These are phyloP conservation scores for Whitmania pigra DNA, from an alignment of 1,140 invertebrate species.

Conservation along the genomic window DNA sequence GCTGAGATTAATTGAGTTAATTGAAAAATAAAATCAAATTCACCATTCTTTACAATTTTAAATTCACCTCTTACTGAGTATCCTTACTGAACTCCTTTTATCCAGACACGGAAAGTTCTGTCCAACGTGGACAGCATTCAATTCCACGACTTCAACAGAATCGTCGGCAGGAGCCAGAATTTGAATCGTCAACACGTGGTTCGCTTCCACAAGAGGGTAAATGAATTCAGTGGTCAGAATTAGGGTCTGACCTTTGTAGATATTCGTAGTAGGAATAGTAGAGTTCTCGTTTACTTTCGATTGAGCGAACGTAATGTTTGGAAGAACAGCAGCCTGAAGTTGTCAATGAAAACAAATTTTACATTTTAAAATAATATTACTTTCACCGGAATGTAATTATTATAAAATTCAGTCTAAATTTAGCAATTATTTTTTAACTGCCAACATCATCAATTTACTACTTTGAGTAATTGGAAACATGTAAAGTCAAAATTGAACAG, in stretches of 20 bases:
- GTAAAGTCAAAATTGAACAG: too few species aligned
- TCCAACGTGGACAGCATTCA: slow-evolving; percentile 17
- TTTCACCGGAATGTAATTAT: too few species aligned
- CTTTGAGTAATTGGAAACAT: too few species aligned
- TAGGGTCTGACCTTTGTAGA: slow-evolving; percentile 25
- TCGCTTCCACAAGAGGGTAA: slow-evolving; percentile 8
- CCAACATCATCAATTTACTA: too few species aligned
- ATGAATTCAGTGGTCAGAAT: slow-evolving; percentile 22
- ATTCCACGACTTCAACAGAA: slow-evolving; percentile 19
- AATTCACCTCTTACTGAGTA: background rate
- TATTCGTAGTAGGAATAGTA: background rate
- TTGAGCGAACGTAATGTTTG: slow-evolving; percentile 6
- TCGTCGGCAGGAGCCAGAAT: slow-evolving; percentile 9
- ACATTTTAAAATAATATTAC: too few species aligned
- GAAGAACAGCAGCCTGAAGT: slow-evolving; percentile 3
- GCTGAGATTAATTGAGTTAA: background rate
- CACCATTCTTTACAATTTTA: background rate
- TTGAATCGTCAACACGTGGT: background rate
- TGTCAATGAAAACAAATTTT: background rate
- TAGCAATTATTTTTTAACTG: too few species aligned
- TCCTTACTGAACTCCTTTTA: background rate
- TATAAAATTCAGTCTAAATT: too few species aligned
- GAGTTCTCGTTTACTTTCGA: slow-evolving; percentile 2
- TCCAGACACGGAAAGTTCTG: slow-evolving; percentile 23
- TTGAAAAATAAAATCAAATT: background rate